Evolutionary conservation across 2,113 vertebrate genomes (phyloP).

Genomic region (Elephantulus edwardii): DNA sequence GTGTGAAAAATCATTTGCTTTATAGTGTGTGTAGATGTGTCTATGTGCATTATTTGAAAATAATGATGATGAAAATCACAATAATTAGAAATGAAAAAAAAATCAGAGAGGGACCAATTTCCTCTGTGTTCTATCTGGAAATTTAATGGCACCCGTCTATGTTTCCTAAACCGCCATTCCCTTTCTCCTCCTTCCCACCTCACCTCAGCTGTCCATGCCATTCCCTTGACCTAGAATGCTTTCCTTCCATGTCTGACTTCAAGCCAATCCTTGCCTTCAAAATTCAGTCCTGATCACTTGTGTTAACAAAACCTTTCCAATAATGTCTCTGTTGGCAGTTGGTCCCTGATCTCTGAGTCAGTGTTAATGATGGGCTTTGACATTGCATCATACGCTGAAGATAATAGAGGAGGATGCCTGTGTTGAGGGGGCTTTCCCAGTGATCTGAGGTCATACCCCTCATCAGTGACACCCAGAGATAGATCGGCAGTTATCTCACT

Average conservation of each 20-base stretch:
- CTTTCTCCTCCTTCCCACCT: fast-evolving
- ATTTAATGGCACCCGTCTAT: not conserved
- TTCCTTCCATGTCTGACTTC: not conserved
- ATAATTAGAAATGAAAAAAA: not conserved
- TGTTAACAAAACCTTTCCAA: not conserved
- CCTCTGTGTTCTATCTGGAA: not conserved
- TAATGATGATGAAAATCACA: not conserved
- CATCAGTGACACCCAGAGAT: not conserved
- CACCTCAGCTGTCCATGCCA: not conserved
- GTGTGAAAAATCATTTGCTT: not conserved
- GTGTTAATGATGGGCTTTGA: not conserved
- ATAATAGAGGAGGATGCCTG: not conserved
- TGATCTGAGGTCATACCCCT: not conserved
- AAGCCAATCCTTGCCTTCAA: not conserved
- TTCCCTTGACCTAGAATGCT: not conserved
- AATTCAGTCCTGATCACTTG: not conserved
- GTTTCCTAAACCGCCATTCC: not conserved
- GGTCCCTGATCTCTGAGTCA: not conserved
- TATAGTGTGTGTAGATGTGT: not conserved
- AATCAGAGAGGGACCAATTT: not conserved
- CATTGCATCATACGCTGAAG: not conserved
- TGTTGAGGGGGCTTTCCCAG: not conserved
- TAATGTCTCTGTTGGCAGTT: not conserved
- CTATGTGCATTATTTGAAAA: not conserved
- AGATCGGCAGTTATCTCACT: fast-evolving